phyloP scores from a whole-genome alignment of 2,113 vertebrate species.

The Heloderma charlesbogerti region DNA sequence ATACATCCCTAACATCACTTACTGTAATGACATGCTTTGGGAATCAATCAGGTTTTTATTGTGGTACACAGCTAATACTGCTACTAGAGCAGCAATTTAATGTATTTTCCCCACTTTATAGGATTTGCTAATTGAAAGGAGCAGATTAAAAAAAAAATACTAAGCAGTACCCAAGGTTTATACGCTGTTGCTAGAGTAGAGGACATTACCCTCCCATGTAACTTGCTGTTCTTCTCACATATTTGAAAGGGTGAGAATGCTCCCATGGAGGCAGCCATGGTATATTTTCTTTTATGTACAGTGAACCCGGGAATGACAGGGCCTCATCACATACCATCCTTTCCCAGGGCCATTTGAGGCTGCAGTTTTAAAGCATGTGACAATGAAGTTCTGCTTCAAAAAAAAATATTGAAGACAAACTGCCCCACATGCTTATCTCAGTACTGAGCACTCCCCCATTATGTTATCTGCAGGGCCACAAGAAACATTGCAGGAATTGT shows the following conservation, averaged over 20 bases:
- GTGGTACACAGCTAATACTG: conserved; percentile 59
- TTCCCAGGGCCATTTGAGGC: no score
- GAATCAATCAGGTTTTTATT: conserved; percentile 69
- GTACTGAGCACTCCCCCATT: no score
- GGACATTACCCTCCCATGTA: not conserved
- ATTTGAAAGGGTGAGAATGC: not conserved
- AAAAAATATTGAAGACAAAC: no score
- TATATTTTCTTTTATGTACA: no score
- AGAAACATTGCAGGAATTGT: no score
- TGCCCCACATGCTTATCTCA: no score
- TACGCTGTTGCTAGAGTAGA: not conserved
- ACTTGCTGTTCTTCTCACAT: not conserved
- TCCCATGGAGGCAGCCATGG: not conserved
- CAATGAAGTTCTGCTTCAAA: no score
- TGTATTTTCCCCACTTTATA: conserved; percentile 64
- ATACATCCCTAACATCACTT: conserved; percentile 51
- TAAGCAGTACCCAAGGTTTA: not conserved
- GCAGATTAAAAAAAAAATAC: conserved; percentile 13
- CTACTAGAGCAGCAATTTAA: conserved; percentile 59
- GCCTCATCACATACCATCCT: no score
- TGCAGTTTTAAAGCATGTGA: no score
- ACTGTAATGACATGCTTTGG: conserved; percentile 54
- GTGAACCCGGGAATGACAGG: no score
- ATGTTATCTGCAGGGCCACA: no score
- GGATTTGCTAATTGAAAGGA: conserved; percentile 66